Evolutionary conservation across 2,113 vertebrate genomes (phyloP).

Genomic region (Eudyptes chrysolophus): DNA sequence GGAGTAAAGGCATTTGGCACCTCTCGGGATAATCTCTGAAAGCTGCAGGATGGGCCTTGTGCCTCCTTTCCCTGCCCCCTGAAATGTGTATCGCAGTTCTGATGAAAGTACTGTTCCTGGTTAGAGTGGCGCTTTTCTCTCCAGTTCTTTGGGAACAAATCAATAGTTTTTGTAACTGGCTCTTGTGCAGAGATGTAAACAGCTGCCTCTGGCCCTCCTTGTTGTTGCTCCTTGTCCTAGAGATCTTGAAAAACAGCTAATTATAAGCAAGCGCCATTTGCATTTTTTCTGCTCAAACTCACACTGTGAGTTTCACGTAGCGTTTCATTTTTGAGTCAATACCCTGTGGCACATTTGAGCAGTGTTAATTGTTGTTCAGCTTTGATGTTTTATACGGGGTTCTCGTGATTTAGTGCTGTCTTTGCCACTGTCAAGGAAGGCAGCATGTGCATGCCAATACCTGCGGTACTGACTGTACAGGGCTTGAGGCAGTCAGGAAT

Average conservation of each 20-base stretch:
- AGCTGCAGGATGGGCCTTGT: too few species aligned
- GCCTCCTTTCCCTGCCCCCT: neutral
- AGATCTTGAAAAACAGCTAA: neutral
- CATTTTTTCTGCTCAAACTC: neutral
- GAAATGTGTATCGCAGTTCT: rapidly evolving
- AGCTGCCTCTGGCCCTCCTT: neutral
- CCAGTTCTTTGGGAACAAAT: neutral
- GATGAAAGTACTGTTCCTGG: neutral
- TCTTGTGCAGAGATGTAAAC: neutral
- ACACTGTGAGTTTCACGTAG: neutral
- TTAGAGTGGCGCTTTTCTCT: neutral
- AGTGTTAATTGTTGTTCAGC: neutral
- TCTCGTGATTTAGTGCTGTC: neutral
- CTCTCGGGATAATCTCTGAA: neutral
- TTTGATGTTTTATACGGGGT: neutral
- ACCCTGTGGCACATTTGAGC: neutral
- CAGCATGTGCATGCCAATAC: rapidly evolving
- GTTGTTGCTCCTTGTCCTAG: neutral
- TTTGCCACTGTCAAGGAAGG: neutral
- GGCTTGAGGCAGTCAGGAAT: neutral
- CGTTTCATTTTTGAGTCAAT: neutral
- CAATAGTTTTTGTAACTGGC: neutral
- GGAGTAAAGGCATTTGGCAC: neutral
- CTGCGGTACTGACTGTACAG: neutral
- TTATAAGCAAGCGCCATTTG: neutral